Conservation (phyloP, 2,888 invertebrate species). For the Lasioglossum leucozonium region DNA sequence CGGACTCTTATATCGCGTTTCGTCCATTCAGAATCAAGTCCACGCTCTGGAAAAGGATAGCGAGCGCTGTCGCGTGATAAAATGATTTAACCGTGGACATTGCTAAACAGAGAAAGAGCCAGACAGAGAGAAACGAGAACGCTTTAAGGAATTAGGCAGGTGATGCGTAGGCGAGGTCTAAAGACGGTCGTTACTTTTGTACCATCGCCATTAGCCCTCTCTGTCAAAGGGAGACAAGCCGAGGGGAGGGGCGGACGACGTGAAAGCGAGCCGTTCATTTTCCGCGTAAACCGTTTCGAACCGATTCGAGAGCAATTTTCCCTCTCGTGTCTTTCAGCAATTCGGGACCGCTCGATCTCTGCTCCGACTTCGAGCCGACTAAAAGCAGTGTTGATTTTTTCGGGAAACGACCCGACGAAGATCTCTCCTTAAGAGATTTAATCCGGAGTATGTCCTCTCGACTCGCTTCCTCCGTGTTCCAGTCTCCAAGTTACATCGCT, state of each 20-base stretch:
- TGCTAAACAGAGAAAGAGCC: background rate
- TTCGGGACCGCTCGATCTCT: background rate
- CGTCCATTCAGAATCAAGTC: constrained; percentile 11
- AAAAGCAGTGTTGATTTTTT: background rate
- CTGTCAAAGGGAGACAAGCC: background rate
- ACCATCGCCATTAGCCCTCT: constrained; percentile 27
- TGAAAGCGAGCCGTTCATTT: constrained; percentile 27
- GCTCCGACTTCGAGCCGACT: background rate
- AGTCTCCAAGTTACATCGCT: background rate
- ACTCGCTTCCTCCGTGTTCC: background rate
- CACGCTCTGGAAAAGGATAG: background rate
- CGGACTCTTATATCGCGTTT: constrained; percentile 20
- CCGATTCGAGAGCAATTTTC: background rate
- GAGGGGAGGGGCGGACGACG: background rate
- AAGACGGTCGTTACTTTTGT: constrained; percentile 46
- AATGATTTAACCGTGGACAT: constrained; percentile 21
- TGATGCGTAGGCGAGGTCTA: constrained; percentile 40
- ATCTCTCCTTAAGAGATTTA: background rate
- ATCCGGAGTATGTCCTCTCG: background rate
- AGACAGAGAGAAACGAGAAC: background rate
- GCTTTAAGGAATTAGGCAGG: constrained; percentile 44
- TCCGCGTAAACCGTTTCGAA: background rate
- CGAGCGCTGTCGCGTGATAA: constrained; percentile 22
- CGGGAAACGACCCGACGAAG: background rate
- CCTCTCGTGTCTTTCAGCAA: background rate